Evolutionary conservation across 2,888 invertebrate species (phyloP), one percentile per base, ranked within the genome.

Genomic region (Pyralis farinalis): DNA sequence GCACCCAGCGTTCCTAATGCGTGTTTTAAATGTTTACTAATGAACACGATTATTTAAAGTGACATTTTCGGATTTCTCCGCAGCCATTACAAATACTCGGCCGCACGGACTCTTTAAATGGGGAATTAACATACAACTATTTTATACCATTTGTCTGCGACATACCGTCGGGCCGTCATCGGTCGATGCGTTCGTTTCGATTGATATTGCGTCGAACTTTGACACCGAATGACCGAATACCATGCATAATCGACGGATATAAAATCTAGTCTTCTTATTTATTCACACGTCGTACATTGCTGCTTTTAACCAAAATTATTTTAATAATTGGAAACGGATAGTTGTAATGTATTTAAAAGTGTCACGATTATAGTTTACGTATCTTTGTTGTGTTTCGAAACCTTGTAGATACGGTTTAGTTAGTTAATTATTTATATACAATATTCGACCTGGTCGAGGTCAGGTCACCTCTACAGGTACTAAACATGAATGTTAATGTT

Each of bases 41-140:
- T 85, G 85, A 86, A 79, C 80, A 84, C 80, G 81, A 86, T 87
- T 86, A 87, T 84, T 86, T 84, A 79, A 86, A 81, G 83, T 83
- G 86, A 85, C 85, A 81, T 83, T 84, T 85, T 78, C 68, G 72
- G 77, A 82, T 86, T 85, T 84, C 74, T 80, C 75, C 52, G 53
- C 50, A 56, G 58, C 62, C 60, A 64, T 73, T 67, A 71, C 64
- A 63, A 63, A 67, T 68, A 53, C 61, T 51, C 56, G 53, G 51
- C 53, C 55, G 42, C 36, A 16, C 16, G 3, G 31, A 22, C 38
- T 7, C 42, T 49, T 43, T 43, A 43, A 40, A 47, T 44, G 46
- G 46, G 27, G 44, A 42, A 48, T 46, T 46, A 42, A 46, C 44
- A 43, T 44, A 48, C 42, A 48, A 44, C 39, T 16, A 20, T 39